Evolutionary conservation across 1,140 invertebrate genomes (phyloP).

Genomic region (Tribolium castaneum): DNA sequence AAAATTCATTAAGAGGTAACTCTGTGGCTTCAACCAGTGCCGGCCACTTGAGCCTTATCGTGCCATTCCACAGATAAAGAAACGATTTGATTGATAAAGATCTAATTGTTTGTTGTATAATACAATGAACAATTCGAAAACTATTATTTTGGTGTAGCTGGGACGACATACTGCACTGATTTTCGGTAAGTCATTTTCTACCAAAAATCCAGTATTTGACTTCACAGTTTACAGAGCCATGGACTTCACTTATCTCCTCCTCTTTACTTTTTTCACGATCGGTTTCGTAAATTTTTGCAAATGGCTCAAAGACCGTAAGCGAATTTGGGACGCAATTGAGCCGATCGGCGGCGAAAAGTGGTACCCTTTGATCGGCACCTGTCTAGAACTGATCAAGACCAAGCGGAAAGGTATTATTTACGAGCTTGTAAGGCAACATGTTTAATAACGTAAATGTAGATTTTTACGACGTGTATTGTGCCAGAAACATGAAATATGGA

Average conservation of each 20-base stretch:
- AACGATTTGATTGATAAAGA: constrained; percentile 16
- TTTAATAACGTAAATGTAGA: constrained; percentile 22
- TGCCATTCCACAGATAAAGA: constrained; percentile 4
- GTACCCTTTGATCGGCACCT: constrained; percentile 48
- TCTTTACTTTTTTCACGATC: background rate
- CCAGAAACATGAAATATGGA: constrained; percentile 45
- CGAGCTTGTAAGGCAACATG: background rate
- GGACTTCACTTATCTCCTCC: background rate
- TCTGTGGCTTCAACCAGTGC: background rate
- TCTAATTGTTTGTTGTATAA: constrained; percentile 27
- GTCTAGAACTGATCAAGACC: background rate
- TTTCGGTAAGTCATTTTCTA: background rate
- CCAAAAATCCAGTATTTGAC: too few relatives aligned
- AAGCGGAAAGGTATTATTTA: constrained; percentile 32
- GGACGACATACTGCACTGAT: background rate
- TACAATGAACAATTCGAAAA: background rate
- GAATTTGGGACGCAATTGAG: constrained; percentile 1
- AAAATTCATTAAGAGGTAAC: background rate
- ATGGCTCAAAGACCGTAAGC: background rate
- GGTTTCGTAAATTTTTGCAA: background rate
- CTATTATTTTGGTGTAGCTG: constrained; percentile 3
- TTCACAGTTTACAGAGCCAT: background rate
- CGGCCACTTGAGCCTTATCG: constrained; percentile 1
- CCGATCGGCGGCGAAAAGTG: constrained; percentile 40
- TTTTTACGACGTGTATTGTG: background rate